A percentile compares a stretch with the other conserved stretches of the same genome.
phyloP scores from a whole-genome alignment of 2,888 invertebrate species.

The Heliconius ethilla region DNA sequence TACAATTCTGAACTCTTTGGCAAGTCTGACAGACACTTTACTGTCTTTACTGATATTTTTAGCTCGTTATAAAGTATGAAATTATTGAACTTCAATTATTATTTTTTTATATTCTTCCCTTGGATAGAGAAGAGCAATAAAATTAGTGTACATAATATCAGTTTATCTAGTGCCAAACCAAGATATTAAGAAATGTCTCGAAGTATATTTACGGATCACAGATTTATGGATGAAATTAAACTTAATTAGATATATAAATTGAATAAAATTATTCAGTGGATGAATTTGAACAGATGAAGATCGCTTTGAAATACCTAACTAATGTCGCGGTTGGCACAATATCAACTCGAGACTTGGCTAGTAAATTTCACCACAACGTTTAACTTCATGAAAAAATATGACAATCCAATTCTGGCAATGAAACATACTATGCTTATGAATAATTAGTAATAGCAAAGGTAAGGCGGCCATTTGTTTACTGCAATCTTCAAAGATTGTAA shows the following conservation, averaged over 20 bases:
- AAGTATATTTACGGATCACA: neutral
- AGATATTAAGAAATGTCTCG: neutral
- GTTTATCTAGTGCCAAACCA: neutral
- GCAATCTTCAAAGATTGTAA: constrained; percentile 61
- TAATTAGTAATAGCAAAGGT: constrained; percentile 53
- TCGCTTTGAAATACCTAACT: constrained; percentile 67
- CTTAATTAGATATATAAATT: constrained; percentile 1
- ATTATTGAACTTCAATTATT: no score
- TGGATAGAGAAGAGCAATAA: no score
- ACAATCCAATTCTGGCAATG: constrained; percentile 58
- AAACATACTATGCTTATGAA: constrained; percentile 64
- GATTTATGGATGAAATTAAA: neutral
- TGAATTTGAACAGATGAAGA: constrained; percentile 36
- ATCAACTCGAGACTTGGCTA: constrained; percentile 60
- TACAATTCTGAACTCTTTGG: no score
- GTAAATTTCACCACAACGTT: constrained; percentile 57
- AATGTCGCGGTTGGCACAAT: constrained; percentile 71
- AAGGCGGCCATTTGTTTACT: constrained; percentile 46
- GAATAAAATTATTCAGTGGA: constrained; percentile 7
- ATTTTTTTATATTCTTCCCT: no score
- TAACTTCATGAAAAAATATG: constrained; percentile 62
- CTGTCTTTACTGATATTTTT: no score
- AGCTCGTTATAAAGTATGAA: no score
- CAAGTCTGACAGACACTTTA: no score
- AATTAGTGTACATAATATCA: no score